A percentile compares a stretch with the other conserved stretches of the same genome.
Evolutionary conservation across 2,797 vertebrate genomes (phyloP).

Genomic region (Sebastes itinus): DNA sequence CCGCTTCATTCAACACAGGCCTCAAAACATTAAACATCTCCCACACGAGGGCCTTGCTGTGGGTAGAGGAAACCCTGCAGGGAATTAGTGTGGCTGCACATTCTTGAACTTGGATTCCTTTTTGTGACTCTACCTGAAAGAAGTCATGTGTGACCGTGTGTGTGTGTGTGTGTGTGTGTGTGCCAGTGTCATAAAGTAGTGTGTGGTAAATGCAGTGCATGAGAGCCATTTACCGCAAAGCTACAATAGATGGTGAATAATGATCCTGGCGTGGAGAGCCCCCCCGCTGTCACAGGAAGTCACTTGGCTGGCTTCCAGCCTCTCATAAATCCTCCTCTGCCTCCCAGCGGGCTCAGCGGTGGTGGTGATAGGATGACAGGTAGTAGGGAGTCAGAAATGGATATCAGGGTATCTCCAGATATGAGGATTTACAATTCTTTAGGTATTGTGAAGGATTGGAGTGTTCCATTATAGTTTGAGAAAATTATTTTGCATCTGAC

Average conservation of each 20-base stretch:
- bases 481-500: not conserved
- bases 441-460: not conserved
- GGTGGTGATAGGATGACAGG: slow-evolving; percentile 23
- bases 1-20: slow-evolving; percentile 38
- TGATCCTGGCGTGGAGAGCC: not conserved
- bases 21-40: slow-evolving; percentile 42
- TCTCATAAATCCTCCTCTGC: slow-evolving; percentile 38
- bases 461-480: not conserved
- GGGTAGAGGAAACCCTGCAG: slow-evolving; percentile 29
- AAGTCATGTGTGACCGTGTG: not conserved
- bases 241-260: slow-evolving; percentile 43
- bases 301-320: slow-evolving; percentile 38
- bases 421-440: not conserved
- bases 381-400: not conserved
- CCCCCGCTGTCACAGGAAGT: slow-evolving; percentile 44
- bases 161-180: not conserved
- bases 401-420: not conserved
- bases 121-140: slow-evolving; percentile 11
- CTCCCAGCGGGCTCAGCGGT: not conserved
- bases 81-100: slow-evolving; percentile 14
- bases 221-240: slow-evolving; percentile 10
- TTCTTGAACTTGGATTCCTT: slow-evolving; percentile 27
- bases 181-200: slow-evolving; percentile 1
- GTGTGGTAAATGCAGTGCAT: slow-evolving; percentile 19
- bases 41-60: slow-evolving; percentile 4